phyloP scores from a whole-genome alignment of 2,113 vertebrate genomes.

The Daphoenositta chrysoptera region DNA sequence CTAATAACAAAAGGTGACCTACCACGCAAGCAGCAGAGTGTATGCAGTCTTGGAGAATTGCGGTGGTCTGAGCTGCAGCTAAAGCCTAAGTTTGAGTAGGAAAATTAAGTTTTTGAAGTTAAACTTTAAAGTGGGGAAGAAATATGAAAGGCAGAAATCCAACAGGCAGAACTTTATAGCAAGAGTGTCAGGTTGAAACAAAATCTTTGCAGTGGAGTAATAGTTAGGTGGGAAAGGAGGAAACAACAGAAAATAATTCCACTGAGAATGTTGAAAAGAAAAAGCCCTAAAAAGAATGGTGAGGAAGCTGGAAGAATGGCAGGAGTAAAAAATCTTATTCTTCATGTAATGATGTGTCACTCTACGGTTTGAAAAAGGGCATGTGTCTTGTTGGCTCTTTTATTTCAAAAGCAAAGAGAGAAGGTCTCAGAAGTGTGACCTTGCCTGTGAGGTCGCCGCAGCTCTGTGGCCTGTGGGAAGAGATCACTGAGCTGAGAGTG shows the following conservation, averaged over 20 bases:
- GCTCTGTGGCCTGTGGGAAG: not conserved
- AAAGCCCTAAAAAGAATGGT: not conserved
- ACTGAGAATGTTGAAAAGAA: not conserved
- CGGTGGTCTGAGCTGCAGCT: not conserved
- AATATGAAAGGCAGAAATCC: not conserved
- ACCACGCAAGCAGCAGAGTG: not conserved
- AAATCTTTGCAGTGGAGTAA: not conserved
- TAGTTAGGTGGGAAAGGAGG: not conserved
- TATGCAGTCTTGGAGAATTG: not conserved
- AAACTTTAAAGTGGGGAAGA: not conserved
- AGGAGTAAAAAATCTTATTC: not conserved
- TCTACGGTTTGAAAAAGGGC: not conserved
- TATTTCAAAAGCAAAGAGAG: not conserved
- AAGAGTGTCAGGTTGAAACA: not conserved
- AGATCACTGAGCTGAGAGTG: not conserved
- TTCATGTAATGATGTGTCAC: not conserved
- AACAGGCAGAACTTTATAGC: not conserved
- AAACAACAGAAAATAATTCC: not conserved
- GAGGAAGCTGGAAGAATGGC: not conserved
- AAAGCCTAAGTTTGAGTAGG: not conserved
- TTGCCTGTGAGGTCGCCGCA: not conserved
- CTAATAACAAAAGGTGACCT: not conserved
- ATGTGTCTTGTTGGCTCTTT: not conserved
- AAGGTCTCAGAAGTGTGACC: not conserved
- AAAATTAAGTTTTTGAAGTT: not conserved